Base-by-base conservation (phyloP, 2,888 invertebrate species). In the Euphydryas editha region DNA sequence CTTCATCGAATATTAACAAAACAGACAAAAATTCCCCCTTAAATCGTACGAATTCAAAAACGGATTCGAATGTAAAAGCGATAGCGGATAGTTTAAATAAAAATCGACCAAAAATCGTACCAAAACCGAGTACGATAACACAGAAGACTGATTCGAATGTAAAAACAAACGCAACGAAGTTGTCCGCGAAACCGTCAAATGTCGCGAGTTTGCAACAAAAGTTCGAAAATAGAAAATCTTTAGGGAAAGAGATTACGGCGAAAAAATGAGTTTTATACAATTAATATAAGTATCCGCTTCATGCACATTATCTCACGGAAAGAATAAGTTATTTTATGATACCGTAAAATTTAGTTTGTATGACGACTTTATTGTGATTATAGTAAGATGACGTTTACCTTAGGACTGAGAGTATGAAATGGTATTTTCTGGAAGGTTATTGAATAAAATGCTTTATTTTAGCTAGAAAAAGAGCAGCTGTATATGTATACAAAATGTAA, bases 141-240 rank as follows among this genome's bases (percentile, higher is more conserved):
- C 87, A 84, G 76, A 86, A 84, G 75, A 83, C 85, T 11, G 88
- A 87, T 49, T 74, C 84, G 0, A 84, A 81, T 65, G 75, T 78
- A 2, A 92, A 90, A 77, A 80, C 91, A 2, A 84, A 84, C 62
- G 88, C 88, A 61, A 87, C 90, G 49, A 93, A 93, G 78, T 75
- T 92, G 65, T 87, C 93, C 30, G 90, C 94, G 5, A 94, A 94
- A 79, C 88, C 90, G 49, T 96, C 96, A 20, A 96, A 95, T 81
- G 96, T 96, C 62, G 96, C 96, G 37, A 95, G 95, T 66, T 88
- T 97, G 75, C 96, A 97, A 78, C 96, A 96, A 77, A 96, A 96
- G 83, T 97, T 96, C 81, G 96, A 97, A 86, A 94, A 93, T 76
- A 86, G 93, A 76, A 93, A 93, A 75, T 90, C 91, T 15, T 71